phyloP scores from a whole-genome alignment of 1,140 invertebrate genomes.

The Trichogramma pretiosum region DNA sequence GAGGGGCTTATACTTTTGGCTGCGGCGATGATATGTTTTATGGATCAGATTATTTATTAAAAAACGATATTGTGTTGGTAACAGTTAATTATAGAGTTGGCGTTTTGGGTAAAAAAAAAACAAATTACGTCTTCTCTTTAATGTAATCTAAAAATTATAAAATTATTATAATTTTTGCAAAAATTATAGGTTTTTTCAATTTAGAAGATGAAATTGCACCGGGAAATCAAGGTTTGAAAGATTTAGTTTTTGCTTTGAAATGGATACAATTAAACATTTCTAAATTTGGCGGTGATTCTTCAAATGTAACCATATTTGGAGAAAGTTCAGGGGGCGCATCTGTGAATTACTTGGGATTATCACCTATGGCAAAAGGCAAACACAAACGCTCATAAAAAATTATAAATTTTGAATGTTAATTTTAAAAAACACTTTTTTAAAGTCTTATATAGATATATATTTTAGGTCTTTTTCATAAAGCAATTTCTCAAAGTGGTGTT shows the following conservation, averaged over 20 bases:
- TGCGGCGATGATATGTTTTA: conserved; percentile 36
- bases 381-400: too few relatives aligned
- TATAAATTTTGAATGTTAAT: too few relatives aligned
- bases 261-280: conserved; percentile 50
- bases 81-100: conserved; percentile 55
- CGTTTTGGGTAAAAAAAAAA: conserved; percentile 41
- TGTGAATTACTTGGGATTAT: conserved; percentile 26
- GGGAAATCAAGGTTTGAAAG: conserved; percentile 39
- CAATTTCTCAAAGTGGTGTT: conserved; percentile 65
- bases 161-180: background rate
- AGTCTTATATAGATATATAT: too few relatives aligned
- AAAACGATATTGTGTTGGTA: conserved; percentile 48
- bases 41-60: conserved; percentile 45
- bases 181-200: conserved; percentile 34
- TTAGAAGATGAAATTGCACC: conserved; percentile 26
- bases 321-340: conserved; percentile 48
- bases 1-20: conserved; percentile 53
- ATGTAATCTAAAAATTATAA: background rate
- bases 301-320: conserved; percentile 48
- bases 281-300: conserved; percentile 48
- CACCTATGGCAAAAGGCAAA: conserved; percentile 23
- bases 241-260: conserved; percentile 40
- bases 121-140: background rate
- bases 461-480: conserved; percentile 61
- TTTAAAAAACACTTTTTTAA: too few relatives aligned